Base-by-base conservation (phyloP, 2,888 invertebrate species). In the Dyspetes luteomarginatus region DNA sequence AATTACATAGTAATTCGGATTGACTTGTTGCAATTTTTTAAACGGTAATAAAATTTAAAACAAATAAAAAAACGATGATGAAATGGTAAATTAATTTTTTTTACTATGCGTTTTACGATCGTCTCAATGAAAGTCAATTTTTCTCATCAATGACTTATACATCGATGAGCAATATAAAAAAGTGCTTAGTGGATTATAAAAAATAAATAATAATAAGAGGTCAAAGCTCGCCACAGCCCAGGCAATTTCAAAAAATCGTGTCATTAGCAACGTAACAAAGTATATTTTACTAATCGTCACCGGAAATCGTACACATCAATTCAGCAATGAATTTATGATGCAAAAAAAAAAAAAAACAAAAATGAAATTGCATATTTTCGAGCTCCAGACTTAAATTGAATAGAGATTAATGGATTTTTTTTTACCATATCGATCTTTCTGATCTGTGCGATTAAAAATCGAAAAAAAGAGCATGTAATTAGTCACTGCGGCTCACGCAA, bases 401-500 rank as follows among this genome's bases (percentile, higher is more conserved):
- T 30, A 17, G 24, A 74, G 48, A 62, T 55, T 28, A 30, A 62
- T 45, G 62, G 30, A 62, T 45, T 52, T 69, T 69, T 67, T 52
- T 52, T 43, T 28, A 26, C 9, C 7, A n/a, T 15, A 7, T 68
- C 50, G 19, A 65, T 73, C 28, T 62, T 19, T 48, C 64, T 28
- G 48, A 60, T 52, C 22, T 22, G 52, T 24, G 48, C 19, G 17
- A 48, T 17, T 15, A 17, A 48, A 36, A 17, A 48, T 7, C 26
- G 28, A 56, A 28, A 60, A 22, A 52, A 36, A 52, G 24, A 68
- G 36, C 26, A 56, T 19, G 30, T 43, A 71, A 77, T 77, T 71
- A 71, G 65, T 28, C 45, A 22, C 12, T 7, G 12, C 19, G 43
- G 36, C 48, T 48, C 67, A 56, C 56, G 72, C 65, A 43, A 60